Evolutionary conservation across 2,113 vertebrate genomes (phyloP), one percentile per base, ranked within the genome.

Genomic region (Merops nubicus): DNA sequence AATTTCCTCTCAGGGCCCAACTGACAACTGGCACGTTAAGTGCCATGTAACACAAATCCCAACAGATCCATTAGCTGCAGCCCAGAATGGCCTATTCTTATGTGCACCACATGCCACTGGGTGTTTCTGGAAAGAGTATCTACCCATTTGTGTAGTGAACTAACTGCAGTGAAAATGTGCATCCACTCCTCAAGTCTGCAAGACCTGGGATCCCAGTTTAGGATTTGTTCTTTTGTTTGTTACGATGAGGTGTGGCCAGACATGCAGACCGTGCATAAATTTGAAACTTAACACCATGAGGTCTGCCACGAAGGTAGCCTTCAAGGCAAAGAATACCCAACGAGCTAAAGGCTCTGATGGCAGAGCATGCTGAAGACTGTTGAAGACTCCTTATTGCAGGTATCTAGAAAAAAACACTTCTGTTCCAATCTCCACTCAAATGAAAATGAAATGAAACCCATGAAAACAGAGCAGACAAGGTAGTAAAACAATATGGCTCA

Each of bases 81-180:
- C 43, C 60, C 51, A 42, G 31, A 72, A 43, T 1, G 14, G 31
- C 36, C 3, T 1, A 51, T 45, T 67, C 25, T 36, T 29, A 13
- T 0, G 0, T 2, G n/a, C 5, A 2, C 34, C 23, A 75, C 5
- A 1, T 18, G 26, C 65, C 62, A 57, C 2, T 10, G 48, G 33
- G 47, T 51, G 26, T 31, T 43, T 48, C 33, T 36, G 69, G 54
- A 50, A 84, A 77, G 33, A 8, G 2, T 23, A 48, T 40, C 48
- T 59, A n/a, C 8, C 53, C 14, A 18, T 29, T 15, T 26, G 33
- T 53, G 62, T 12, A 45, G 73, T 8, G 28, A 92, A 47, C 18
- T 70, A 38, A 62, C 13, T 63, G 28, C 59, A 75, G 26, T 5
- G 18, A 54, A 17, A 83, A 69, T 2, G 15, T 11, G 25, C 47